These are phyloP conservation scores for Pithys albifrons DNA, from an alignment of 2,113 vertebrate species.

Conservation along the genomic window DNA sequence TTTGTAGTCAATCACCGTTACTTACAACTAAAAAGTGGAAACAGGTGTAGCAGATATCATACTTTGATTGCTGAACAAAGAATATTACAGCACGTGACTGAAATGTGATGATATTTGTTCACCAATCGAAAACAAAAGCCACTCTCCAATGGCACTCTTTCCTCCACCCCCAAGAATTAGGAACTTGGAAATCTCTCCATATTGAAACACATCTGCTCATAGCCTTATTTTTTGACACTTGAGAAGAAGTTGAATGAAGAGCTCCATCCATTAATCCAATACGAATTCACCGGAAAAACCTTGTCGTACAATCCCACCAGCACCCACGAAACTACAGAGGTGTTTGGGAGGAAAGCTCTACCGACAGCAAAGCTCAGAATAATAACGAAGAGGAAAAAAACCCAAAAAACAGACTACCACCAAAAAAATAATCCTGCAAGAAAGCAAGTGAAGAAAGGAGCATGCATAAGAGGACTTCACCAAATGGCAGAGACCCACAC, in stretches of 20 bases:
- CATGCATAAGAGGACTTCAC: slow-evolving; percentile 68
- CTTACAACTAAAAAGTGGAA: slow-evolving; percentile 65
- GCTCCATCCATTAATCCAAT: slow-evolving; percentile 46
- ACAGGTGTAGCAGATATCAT: slow-evolving; percentile 65
- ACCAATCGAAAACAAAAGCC: slow-evolving; percentile 79
- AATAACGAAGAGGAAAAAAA: slow-evolving; percentile 44
- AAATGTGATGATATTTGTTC: slow-evolving; percentile 79
- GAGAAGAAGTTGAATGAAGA: slow-evolving; percentile 61
- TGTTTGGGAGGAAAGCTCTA: slow-evolving; percentile 43
- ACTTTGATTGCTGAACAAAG: slow-evolving; percentile 79
- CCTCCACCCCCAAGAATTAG: slow-evolving; percentile 74
- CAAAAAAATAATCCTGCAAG: not conserved
- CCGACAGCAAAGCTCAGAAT: slow-evolving; percentile 55
- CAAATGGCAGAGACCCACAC: slow-evolving; percentile 79
- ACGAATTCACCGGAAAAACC: slow-evolving; percentile 38
- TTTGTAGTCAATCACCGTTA: slow-evolving; percentile 40
- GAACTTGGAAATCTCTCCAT: slow-evolving; percentile 77
- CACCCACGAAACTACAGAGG: slow-evolving; percentile 56
- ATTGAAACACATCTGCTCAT: slow-evolving; percentile 67
- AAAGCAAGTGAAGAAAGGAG: slow-evolving; percentile 73
- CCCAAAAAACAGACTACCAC: not conserved
- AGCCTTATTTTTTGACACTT: slow-evolving; percentile 71
- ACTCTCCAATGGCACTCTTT: slow-evolving; percentile 67
- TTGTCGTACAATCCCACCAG: slow-evolving; percentile 40
- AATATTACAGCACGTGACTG: slow-evolving; percentile 77